Percentiles rank a stretch among this genome's conserved stretches.
These are phyloP conservation scores for Agrotis clavis DNA, from an alignment of 2,888 invertebrate genomes.

Conservation along the genomic window DNA sequence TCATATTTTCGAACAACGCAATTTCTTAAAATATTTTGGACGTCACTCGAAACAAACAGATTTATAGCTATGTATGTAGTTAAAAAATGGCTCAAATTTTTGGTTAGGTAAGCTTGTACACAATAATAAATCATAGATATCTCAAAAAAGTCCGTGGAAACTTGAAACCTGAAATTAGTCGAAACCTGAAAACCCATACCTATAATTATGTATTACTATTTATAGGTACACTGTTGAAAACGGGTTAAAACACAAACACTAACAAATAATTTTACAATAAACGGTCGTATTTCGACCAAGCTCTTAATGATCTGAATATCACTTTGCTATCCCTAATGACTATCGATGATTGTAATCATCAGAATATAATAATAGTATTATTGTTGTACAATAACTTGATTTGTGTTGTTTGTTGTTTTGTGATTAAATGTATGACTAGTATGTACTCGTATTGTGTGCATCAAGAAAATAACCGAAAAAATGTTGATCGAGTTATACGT, in stretches of 20 bases:
- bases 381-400: not conserved
- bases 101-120: too few species aligned
- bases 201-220: not conserved
- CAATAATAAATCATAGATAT: too few species aligned
- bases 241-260: constrained; percentile 33
- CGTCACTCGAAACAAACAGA: too few species aligned
- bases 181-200: not conserved
- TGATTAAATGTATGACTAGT: not conserved
- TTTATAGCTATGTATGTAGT: too few species aligned
- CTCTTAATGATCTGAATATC: constrained; percentile 26
- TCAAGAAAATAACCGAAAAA: not conserved
- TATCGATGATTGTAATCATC: not conserved
- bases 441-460: too few species aligned
- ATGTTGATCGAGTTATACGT: too few species aligned
- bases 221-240: constrained; percentile 10
- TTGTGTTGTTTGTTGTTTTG: constrained; percentile 13
- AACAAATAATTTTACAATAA: constrained; percentile 26
- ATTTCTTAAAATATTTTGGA: too few species aligned
- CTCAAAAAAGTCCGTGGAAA: too few species aligned
- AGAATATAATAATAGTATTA: not conserved
- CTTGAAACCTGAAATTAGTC: not conserved
- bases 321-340: constrained; percentile 32
- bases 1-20: too few species aligned
- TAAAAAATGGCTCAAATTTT: too few species aligned
- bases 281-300: constrained; percentile 14